Base-by-base conservation (phyloP, 1,140 invertebrate genomes). In the Linepithema humile region DNA sequence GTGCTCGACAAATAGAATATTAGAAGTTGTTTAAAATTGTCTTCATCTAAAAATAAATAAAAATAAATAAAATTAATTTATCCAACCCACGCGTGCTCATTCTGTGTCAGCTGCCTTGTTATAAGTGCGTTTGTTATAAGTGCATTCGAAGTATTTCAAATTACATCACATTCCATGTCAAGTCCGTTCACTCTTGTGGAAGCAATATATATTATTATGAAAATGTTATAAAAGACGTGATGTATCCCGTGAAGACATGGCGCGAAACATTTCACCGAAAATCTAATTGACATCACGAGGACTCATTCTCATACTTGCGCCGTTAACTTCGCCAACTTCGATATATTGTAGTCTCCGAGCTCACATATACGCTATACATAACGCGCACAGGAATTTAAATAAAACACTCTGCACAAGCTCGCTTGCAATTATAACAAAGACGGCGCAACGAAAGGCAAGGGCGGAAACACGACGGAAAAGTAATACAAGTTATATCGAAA, bases 151-250 rank as follows among this genome's bases (percentile, higher is more conserved):
- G 62, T 9, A 67, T 55, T 3, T 43, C 59, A 74, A 74, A 60
- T 60, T 74, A 40, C 32, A 9, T 32, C 10, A 20, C 17, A n/a
- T 53, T 40, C 9, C 40, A 29, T 23, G 75, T 55, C 75, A 53
- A 53, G 32, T 15, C 6, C 43, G 32, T 53, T n/a, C n/a, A n/a
- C n/a, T n/a, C n/a, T n/a, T n/a, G n/a, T n/a, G n/a, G n/a, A n/a
- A n/a, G n/a, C n/a, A n/a, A 40, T 40, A 64, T 6, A 0, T 67
- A 78, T 67, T 78, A 78, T 17, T 10, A 53, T 78, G 15, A 78
- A 20, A 69, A n/a, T 69, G 35, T 53, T 23, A n/a, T n/a, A 67
- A 69, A 69, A 78, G 23, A 40, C 10, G 12, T 5, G 12, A 12
- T 17, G 3, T 26, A 32, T 60, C 20, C 53, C n/a, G n/a, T 20